These are phyloP conservation scores for Calameuta idolon DNA, from an alignment of 2,888 invertebrate species.

Conservation along the genomic window DNA sequence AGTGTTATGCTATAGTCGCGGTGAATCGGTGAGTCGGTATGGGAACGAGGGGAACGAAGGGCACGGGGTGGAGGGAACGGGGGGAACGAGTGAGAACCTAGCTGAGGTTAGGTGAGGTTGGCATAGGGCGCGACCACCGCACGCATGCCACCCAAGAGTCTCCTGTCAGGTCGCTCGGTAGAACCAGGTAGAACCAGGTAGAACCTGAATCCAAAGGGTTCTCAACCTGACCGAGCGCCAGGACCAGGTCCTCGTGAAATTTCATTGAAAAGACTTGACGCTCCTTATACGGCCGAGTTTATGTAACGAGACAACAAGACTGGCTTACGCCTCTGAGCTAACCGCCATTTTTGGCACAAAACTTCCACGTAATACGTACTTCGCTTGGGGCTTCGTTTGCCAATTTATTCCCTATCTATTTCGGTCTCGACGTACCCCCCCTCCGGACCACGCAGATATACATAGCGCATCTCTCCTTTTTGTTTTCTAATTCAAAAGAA, in stretches of 20 bases:
- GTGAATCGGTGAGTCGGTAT: background rate
- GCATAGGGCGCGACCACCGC: slow-evolving; percentile 55
- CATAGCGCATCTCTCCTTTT: background rate
- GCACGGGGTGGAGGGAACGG: too few relatives aligned
- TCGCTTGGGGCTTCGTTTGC: background rate
- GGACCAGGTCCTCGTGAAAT: background rate
- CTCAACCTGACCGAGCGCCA: slow-evolving; percentile 43
- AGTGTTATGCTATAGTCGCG: background rate
- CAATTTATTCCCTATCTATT: background rate
- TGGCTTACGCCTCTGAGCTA: background rate
- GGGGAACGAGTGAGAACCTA: slow-evolving; percentile 45
- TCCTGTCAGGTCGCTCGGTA: slow-evolving; percentile 51
- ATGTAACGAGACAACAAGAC: background rate
- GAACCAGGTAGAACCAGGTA: slow-evolving; percentile 57
- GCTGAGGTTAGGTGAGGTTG: slow-evolving; percentile 48
- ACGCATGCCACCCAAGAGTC: slow-evolving; percentile 58
- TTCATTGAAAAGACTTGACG: background rate
- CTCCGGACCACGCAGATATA: background rate
- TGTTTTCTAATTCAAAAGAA: background rate
- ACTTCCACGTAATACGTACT: background rate
- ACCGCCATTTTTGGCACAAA: background rate
- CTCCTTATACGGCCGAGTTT: slow-evolving; percentile 5
- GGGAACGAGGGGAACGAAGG: slow-evolving; percentile 19
- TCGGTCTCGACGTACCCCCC: too few relatives aligned
- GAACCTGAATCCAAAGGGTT: slow-evolving; percentile 64